A percentile compares a stretch with the other conserved stretches of the same genome.
phyloP scores from a whole-genome alignment of 2,888 invertebrate genomes.

The Ophion ventricosus region DNA sequence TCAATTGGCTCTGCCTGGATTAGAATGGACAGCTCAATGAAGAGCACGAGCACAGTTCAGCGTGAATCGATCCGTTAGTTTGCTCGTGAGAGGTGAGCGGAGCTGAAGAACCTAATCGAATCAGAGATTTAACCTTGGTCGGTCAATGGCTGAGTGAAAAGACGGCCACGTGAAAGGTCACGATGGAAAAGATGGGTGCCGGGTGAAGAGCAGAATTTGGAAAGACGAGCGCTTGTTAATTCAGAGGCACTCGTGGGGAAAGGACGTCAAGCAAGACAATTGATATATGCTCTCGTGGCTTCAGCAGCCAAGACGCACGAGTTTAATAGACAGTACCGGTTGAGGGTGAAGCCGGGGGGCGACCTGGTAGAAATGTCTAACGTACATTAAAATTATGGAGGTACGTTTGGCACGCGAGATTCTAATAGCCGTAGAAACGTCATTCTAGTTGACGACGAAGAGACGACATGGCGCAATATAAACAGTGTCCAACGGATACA shows the following conservation, averaged over 20 bases:
- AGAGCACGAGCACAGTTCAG: not conserved
- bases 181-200: not conserved
- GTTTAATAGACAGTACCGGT: slow-evolving; percentile 17
- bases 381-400: slow-evolving; percentile 57
- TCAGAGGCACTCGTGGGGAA: not conserved
- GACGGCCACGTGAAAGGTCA: slow-evolving; percentile 1
- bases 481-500: slow-evolving; percentile 32
- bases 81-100: not conserved
- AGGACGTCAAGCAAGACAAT: slow-evolving; percentile 3
- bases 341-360: slow-evolving; percentile 25
- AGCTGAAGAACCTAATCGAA: not conserved
- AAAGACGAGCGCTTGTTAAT: slow-evolving; percentile 12
- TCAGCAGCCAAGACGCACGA: not conserved
- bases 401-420: slow-evolving; percentile 58
- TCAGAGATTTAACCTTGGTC: not conserved
- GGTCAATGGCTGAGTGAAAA: not conserved
- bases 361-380: slow-evolving; percentile 27
- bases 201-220: not conserved
- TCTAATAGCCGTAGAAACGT: slow-evolving; percentile 41
- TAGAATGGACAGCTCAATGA: not conserved
- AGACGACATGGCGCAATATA: slow-evolving; percentile 62
- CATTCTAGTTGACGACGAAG: slow-evolving; percentile 50
- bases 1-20: too few relatives aligned
- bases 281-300: slow-evolving; percentile 19
- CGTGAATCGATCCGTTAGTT: not conserved